Evolutionary conservation across 1,140 invertebrate genomes (phyloP).

Genomic region (Polyergus mexicanus): DNA sequence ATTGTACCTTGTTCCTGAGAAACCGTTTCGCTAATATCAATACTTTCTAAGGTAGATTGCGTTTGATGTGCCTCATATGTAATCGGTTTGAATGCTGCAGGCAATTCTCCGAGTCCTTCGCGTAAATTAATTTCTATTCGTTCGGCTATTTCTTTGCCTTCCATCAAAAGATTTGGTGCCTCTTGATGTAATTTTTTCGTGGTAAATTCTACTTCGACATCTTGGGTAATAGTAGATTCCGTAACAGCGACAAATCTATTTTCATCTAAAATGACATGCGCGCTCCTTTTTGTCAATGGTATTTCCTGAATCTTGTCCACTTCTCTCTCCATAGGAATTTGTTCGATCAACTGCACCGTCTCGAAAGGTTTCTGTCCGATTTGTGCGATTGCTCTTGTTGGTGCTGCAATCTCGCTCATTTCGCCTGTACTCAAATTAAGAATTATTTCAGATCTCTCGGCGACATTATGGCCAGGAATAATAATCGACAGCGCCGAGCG

Average conservation of each 20-base stretch:
- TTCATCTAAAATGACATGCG: constrained; percentile 79
- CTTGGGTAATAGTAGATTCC: constrained; percentile 74
- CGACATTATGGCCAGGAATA: constrained; percentile 73
- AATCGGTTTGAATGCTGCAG: constrained; percentile 49
- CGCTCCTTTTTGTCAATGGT: constrained; percentile 65
- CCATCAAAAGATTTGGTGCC: constrained; percentile 67
- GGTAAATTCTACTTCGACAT: constrained; percentile 73
- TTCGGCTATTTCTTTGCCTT: constrained; percentile 81
- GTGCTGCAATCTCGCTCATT: constrained; percentile 61
- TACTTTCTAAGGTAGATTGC: constrained; percentile 78
- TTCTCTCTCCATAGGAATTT: constrained; percentile 75
- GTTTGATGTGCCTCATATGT: constrained; percentile 71
- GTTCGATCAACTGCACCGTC: constrained; percentile 73
- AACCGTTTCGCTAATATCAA: constrained; percentile 77
- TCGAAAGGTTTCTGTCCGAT: constrained; percentile 76
- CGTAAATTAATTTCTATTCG: constrained; percentile 77
- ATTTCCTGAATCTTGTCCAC: constrained; percentile 64
- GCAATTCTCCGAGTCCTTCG: constrained; percentile 77
- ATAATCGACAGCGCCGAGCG: constrained; percentile 71
- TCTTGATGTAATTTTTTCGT: constrained; percentile 70
- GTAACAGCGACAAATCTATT: constrained; percentile 77
- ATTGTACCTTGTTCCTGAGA: constrained; percentile 78
- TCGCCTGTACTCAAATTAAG: constrained; percentile 66
- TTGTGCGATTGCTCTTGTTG: constrained; percentile 65
- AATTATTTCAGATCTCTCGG: constrained; percentile 74